These are phyloP conservation scores for Sitta carolinensis DNA, from an alignment of 2,797 vertebrate genomes.

Conservation along the genomic window DNA sequence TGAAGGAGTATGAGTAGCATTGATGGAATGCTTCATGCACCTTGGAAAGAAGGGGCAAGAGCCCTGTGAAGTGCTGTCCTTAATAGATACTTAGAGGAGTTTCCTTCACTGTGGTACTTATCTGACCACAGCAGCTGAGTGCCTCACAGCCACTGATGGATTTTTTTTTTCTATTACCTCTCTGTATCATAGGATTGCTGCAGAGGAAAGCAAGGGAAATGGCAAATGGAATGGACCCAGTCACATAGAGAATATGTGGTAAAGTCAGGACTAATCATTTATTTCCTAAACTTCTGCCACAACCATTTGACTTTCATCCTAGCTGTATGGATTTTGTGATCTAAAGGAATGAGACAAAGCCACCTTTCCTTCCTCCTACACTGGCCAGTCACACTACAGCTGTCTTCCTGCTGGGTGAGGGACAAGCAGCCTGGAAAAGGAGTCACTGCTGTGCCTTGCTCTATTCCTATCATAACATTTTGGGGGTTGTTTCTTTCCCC, in stretches of 20 bases:
- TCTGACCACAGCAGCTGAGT: slow-evolving; percentile 60
- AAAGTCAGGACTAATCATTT: neutral
- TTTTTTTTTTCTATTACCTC: neutral
- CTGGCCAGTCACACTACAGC: neutral
- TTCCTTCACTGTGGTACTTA: slow-evolving; percentile 59
- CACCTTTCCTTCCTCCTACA: neutral
- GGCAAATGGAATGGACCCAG: neutral
- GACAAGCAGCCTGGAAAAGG: neutral
- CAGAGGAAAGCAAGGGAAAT: slow-evolving; percentile 6
- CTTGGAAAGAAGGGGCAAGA: slow-evolving; percentile 61
- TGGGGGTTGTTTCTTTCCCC: neutral
- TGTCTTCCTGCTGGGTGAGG: neutral
- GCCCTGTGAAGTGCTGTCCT: slow-evolving; percentile 57
- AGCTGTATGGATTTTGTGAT: neutral
- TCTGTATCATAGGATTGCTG: neutral
- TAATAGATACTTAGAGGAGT: slow-evolving; percentile 66
- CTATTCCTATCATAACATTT: neutral
- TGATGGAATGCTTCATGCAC: slow-evolving; percentile 57
- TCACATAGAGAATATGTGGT: neutral
- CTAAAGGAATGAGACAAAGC: neutral
- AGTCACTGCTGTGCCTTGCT: neutral
- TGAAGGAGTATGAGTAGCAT: slow-evolving; percentile 37
- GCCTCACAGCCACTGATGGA: slow-evolving; percentile 38
- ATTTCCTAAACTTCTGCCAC: neutral
- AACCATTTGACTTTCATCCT: neutral